Evolutionary conservation across 2,113 vertebrate genomes (phyloP).

Genomic region (Semnornis frantzii): DNA sequence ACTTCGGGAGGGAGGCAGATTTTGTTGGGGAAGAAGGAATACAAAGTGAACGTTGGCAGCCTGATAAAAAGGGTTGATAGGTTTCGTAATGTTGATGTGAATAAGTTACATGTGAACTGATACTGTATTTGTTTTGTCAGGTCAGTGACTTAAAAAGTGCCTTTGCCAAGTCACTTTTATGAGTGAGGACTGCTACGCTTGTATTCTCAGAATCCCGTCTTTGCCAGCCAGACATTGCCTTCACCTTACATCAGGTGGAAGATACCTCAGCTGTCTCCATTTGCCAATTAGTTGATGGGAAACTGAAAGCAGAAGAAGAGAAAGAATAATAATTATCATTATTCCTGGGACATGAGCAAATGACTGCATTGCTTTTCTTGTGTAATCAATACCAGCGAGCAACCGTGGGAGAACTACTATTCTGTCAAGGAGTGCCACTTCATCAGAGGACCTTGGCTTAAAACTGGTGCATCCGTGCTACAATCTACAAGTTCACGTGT

Average conservation of each 20-base stretch:
- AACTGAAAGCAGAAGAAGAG: constrained; percentile 63
- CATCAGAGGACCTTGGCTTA: constrained; percentile 74
- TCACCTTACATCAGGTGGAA: constrained; percentile 62
- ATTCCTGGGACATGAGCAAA: constrained; percentile 57
- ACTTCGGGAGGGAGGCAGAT: constrained; percentile 48
- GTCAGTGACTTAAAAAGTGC: constrained; percentile 84
- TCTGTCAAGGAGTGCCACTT: constrained; percentile 75
- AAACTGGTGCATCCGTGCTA: constrained; percentile 54
- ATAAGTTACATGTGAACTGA: constrained; percentile 38
- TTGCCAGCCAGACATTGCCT: constrained; percentile 66
- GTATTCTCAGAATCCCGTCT: constrained; percentile 48
- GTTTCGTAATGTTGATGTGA: not conserved
- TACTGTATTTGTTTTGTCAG: constrained; percentile 78
- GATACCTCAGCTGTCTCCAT: constrained; percentile 75
- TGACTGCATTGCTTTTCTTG: constrained; percentile 61
- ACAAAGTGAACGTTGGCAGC: not conserved
- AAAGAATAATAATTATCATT: constrained; percentile 21
- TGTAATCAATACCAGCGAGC: constrained; percentile 62
- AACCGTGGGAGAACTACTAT: constrained; percentile 11
- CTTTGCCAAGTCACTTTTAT: constrained; percentile 79
- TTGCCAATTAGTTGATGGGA: constrained; percentile 70
- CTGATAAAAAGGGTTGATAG: not conserved
- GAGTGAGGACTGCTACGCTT: constrained; percentile 59
- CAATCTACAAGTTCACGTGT: constrained; percentile 25
- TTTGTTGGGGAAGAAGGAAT: not conserved